A percentile compares a stretch with the other conserved stretches of the same genome.
phyloP scores from a whole-genome alignment of 1,140 invertebrate genomes.

The Cyclina sinensis region DNA sequence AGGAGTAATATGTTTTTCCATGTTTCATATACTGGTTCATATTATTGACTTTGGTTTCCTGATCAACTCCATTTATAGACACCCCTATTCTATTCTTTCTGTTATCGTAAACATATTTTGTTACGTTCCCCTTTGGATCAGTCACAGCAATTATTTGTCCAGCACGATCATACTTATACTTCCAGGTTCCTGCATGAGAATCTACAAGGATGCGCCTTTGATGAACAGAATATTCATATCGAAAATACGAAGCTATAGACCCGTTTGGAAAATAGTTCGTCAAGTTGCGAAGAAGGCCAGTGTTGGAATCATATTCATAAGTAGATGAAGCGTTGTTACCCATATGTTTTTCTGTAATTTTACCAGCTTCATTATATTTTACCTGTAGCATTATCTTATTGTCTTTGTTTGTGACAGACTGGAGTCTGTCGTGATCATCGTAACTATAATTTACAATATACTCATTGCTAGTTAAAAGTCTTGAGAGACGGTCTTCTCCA shows the following conservation, averaged over 20 bases:
- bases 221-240: not conserved
- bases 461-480: not conserved
- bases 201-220: not conserved
- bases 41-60: not conserved
- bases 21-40: constrained; percentile 21
- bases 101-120: constrained; percentile 22
- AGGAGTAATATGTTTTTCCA: not conserved
- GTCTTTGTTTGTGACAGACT: not conserved
- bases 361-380: not conserved
- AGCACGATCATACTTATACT: constrained; percentile 22
- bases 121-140: not conserved
- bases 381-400: not conserved
- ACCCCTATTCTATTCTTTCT: constrained; percentile 36
- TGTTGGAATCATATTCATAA: not conserved
- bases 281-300: not conserved
- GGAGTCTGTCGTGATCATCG: not conserved
- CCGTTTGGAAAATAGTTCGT: constrained; percentile 20
- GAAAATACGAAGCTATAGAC: constrained; percentile 2
- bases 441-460: not conserved
- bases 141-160: constrained; percentile 7
- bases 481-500: not conserved
- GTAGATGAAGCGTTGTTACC: constrained; percentile 12
- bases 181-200: constrained; percentile 11
- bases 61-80: not conserved
- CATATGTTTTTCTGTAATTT: not conserved